Evolutionary conservation across 2,113 vertebrate species (phyloP).

Genomic region (Pelvicachromis taeniatus): DNA sequence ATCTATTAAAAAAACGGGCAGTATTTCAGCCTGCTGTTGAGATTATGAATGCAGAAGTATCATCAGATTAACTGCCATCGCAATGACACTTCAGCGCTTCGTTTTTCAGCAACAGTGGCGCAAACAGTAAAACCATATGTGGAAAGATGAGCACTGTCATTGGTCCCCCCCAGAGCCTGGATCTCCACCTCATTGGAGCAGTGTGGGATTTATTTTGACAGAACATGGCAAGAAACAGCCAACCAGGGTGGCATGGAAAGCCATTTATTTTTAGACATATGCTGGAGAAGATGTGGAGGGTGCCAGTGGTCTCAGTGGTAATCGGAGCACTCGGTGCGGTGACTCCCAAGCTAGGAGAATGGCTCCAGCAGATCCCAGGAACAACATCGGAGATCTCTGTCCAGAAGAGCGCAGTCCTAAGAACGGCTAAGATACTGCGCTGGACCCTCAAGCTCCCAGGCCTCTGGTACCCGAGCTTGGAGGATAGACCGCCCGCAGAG

Average conservation of each 20-base stretch:
- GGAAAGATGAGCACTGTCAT: background rate
- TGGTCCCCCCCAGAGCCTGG: background rate
- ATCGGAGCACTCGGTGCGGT: too few species aligned
- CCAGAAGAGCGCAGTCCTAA: too few species aligned
- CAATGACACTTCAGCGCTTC: background rate
- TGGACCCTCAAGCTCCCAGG: too few species aligned
- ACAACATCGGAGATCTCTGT: too few species aligned
- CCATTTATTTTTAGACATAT: too few species aligned
- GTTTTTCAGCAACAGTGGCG: background rate
- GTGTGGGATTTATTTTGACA: background rate
- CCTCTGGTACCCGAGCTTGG: too few species aligned
- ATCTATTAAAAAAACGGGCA: background rate
- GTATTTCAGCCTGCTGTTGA: background rate
- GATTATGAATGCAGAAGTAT: background rate
- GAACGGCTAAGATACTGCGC: too few species aligned
- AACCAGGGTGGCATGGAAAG: background rate
- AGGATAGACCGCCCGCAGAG: too few species aligned
- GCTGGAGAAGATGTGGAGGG: too few species aligned
- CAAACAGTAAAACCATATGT: background rate
- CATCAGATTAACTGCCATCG: background rate
- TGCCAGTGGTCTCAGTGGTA: too few species aligned
- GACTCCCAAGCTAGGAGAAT: too few species aligned
- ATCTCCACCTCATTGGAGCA: background rate
- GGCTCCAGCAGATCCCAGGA: too few species aligned
- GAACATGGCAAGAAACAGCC: background rate